Percentiles rank a stretch among this genome's conserved stretches.
phyloP scores from a whole-genome alignment of 2,888 invertebrate species.

The Chrysina gloriosa region DNA sequence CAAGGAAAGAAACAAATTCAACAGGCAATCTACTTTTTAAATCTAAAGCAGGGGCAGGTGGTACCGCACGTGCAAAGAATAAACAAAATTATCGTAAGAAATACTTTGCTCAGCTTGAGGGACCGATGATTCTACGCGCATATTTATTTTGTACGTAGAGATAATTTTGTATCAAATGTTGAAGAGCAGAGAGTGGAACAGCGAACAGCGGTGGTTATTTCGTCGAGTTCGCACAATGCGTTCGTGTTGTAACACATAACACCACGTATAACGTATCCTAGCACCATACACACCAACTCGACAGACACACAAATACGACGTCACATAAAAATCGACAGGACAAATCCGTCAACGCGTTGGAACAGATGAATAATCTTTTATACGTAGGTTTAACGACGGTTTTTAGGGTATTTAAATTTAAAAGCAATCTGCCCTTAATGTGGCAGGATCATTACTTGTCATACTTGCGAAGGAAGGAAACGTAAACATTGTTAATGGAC shows the following conservation, averaged over 20 bases:
- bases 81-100: constrained; percentile 41
- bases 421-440: constrained; percentile 46
- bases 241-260: constrained; percentile 11
- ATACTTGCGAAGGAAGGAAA: constrained; percentile 48
- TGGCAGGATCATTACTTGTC: constrained; percentile 50
- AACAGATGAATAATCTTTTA: constrained; percentile 47
- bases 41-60: constrained; percentile 36
- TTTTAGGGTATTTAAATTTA: constrained; percentile 48
- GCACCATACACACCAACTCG: not conserved
- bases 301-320: constrained; percentile 14
- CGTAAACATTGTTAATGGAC: constrained; percentile 41
- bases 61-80: constrained; percentile 39
- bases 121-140: constrained; percentile 17
- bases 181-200: not conserved
- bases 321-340: constrained; percentile 41
- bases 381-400: constrained; percentile 38
- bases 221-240: constrained; percentile 39
- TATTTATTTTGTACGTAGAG: constrained; percentile 38
- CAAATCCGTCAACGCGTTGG: constrained; percentile 45
- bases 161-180: constrained; percentile 39
- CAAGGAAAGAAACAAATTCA: too few species aligned
- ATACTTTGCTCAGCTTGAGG: constrained; percentile 44
- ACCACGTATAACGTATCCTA: not conserved
- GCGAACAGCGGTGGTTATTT: constrained; percentile 12
- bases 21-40: too few species aligned